Evolutionary conservation across 1,140 invertebrate genomes (phyloP), one percentile per base, ranked within the genome.

Genomic region (Philotrypesis tridentata): DNA sequence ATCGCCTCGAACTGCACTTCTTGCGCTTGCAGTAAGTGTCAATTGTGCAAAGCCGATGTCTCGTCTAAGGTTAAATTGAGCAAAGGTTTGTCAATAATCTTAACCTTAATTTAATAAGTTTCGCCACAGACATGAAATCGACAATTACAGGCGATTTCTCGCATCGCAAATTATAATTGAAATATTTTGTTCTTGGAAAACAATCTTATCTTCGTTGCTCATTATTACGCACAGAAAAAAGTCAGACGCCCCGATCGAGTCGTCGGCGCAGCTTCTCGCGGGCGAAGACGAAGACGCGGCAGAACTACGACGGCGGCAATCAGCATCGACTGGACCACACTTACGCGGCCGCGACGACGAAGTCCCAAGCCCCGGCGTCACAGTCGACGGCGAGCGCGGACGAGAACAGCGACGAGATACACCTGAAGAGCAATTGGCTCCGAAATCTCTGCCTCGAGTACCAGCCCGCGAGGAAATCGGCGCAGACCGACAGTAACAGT

Each of bases 301-400:
- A 77, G 37, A 71, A 43, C 2, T 61, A 77, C n/a, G 74, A 65
- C 21, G 74, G 74, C 75, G 55, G 67, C 17, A 79, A 79, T 74
- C 82, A 83, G 11, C 76, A 83, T 9, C 82, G 82, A 1, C 60
- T 83, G 27, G 82, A 83, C 65, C 82, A 83, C 5, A 83, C 82
- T 21, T 83, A 83, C 31, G 82, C 82, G 23, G 82, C 82, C 9
- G 55, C 75, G 6, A 68, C 43, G 14, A 29, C 12, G 27, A 65
- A 27, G n/a, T 6, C 9, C 3, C 25, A 14, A 17, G 37, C 7
- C 4, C 25, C 67, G 5, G 21, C 12, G 29, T 17, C 21, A 70
- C 29, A 33, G 7, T 55, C 71, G 40, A 73, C 23, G 71, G 9
- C 9, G 37, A 55, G 6, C 48, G 37, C 23, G 23, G 21, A 43